Conservation (phyloP, 2,888 invertebrate species). For the Plutella xylostella region DNA sequence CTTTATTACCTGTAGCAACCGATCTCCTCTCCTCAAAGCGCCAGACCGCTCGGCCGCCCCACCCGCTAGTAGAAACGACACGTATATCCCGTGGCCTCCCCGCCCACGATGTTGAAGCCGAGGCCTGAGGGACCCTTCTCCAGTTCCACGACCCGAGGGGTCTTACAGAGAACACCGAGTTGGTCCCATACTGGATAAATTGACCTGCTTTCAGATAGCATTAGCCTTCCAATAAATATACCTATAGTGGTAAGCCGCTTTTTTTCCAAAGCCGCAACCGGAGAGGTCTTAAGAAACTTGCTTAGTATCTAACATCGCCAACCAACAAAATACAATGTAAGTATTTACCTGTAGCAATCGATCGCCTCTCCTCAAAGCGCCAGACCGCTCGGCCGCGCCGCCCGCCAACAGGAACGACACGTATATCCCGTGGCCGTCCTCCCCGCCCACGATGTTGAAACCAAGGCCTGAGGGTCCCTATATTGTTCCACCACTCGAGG, state of each 20-base stretch:
- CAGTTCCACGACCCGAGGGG: background rate
- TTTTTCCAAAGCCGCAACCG: no score
- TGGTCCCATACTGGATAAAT: no score
- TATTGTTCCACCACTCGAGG: background rate
- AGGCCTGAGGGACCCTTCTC: conserved; percentile 83
- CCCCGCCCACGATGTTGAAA: conserved; percentile 99
- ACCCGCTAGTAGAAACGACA: conserved; percentile 96
- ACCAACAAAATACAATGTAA: no score
- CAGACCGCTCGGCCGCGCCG: conserved; percentile 96
- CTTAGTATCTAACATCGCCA: no score
- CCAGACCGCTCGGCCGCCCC: conserved; percentile 97
- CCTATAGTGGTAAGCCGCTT: no score
- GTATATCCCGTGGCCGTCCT: conserved; percentile 98
- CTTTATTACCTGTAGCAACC: no score
- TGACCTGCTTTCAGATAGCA: no score
- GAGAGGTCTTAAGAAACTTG: no score
- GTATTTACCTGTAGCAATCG: no score
- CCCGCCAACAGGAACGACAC: conserved; percentile 98
- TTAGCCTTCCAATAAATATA: no score
- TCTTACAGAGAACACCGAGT: no score
- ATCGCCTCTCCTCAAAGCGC: conserved; percentile 91
- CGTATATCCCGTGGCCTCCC: conserved; percentile 99
- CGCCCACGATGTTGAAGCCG: conserved; percentile 99
- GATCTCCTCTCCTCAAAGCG: conserved; percentile 90
- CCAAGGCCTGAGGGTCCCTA: conserved; percentile 90